phyloP scores from a whole-genome alignment of 2,797 vertebrate species.

The Lepilemur ruficaudatus region DNA sequence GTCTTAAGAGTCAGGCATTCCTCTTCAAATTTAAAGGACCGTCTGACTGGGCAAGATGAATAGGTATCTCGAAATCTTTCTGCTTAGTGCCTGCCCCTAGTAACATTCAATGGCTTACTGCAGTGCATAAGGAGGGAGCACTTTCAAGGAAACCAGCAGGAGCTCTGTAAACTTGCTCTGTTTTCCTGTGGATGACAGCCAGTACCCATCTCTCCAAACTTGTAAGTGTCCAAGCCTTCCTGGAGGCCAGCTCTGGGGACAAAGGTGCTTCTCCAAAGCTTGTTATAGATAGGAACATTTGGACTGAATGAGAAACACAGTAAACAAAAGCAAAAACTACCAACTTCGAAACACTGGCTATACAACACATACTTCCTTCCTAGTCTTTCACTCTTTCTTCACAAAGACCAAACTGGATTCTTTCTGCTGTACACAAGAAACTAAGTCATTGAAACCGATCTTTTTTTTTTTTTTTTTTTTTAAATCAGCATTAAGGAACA shows the following conservation, averaged over 20 bases:
- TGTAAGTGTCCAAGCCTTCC: conserved; percentile 46
- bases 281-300: conserved; percentile 58
- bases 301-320: conserved; percentile 64
- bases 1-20: neutral
- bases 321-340: conserved; percentile 68
- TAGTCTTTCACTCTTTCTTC: conserved; percentile 44
- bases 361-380: conserved; percentile 73
- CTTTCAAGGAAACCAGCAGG: conserved; percentile 65
- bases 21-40: neutral
- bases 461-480: neutral
- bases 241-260: conserved; percentile 68
- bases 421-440: conserved; percentile 49
- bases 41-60: neutral
- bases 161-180: conserved; percentile 44
- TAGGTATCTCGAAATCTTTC: neutral
- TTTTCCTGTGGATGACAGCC: conserved; percentile 67
- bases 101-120: conserved; percentile 20
- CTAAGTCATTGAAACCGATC: conserved; percentile 25
- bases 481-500: conserved; percentile 1
- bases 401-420: conserved; percentile 60
- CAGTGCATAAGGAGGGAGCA: neutral
- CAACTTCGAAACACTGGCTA: neutral
- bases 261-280: conserved; percentile 70
- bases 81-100: neutral
- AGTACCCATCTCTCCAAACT: conserved; percentile 59